Conservation (phyloP, 2,888 invertebrate species). For the Apotomis betuletana region DNA sequence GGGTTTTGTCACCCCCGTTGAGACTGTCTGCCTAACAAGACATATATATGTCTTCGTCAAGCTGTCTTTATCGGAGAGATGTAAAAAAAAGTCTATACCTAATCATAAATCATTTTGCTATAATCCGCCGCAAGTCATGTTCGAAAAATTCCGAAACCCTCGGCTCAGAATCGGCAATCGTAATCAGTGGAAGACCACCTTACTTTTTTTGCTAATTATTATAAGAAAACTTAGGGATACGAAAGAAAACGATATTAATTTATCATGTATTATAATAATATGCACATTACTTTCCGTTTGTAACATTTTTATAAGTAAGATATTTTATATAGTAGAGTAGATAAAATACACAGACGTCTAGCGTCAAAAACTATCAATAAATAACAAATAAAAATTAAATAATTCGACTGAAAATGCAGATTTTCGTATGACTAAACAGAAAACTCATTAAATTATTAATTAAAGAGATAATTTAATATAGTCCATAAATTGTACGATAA, state of each 20-base stretch:
- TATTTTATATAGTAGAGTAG: conserved; percentile 22
- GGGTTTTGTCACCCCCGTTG: too few relatives aligned
- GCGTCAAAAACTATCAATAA: conserved; percentile 28
- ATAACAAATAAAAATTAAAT: conserved; percentile 25
- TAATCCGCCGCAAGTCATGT: too few relatives aligned
- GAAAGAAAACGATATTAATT: conserved; percentile 15
- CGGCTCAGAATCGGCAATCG: too few relatives aligned
- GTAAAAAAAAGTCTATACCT: too few relatives aligned
- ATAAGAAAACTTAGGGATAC: neutral
- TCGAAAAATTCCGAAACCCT: too few relatives aligned
- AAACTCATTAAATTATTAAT: conserved; percentile 17
- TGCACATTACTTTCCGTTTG: conserved; percentile 25
- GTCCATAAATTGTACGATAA: conserved; percentile 23
- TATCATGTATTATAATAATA: conserved; percentile 29
- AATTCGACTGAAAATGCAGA: conserved; percentile 34
- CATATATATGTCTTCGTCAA: too few relatives aligned
- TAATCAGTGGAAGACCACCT: too few relatives aligned
- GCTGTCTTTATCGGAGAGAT: too few relatives aligned
- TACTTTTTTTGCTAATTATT: too few relatives aligned
- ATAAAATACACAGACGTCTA: conserved; percentile 29
- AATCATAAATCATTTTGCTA: too few relatives aligned
- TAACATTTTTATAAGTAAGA: conserved; percentile 17
- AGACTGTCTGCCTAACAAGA: too few relatives aligned
- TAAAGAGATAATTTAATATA: conserved; percentile 18
- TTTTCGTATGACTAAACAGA: conserved; percentile 8